These are phyloP conservation scores for Mechanitis mazaeus DNA, from an alignment of 2,888 invertebrate species.

Conservation along the genomic window DNA sequence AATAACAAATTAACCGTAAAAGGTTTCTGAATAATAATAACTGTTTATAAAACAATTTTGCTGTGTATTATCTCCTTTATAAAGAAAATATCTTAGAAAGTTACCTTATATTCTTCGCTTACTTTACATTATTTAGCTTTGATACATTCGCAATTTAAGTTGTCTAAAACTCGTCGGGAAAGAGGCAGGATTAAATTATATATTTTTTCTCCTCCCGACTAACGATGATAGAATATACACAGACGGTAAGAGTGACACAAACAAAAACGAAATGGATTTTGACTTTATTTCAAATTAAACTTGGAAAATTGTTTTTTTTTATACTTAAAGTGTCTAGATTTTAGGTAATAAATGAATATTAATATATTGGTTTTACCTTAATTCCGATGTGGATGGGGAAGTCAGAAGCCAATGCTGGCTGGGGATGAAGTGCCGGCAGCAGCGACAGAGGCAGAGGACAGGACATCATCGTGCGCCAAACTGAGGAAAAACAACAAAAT, in stretches of 20 bases:
- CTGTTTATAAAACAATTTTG: slow-evolving; percentile 9
- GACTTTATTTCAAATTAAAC: slow-evolving; percentile 1
- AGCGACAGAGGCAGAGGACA: slow-evolving; percentile 80
- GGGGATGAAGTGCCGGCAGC: slow-evolving; percentile 77
- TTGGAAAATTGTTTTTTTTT: neutral
- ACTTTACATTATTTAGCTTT: slow-evolving; percentile 72
- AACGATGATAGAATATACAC: slow-evolving; percentile 26
- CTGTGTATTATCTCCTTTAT: slow-evolving; percentile 37
- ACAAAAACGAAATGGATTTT: slow-evolving; percentile 11
- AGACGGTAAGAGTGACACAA: slow-evolving; percentile 24
- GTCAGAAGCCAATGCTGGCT: slow-evolving; percentile 76
- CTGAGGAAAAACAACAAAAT: slow-evolving; percentile 36
- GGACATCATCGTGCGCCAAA: slow-evolving; percentile 80
- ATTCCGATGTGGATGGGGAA: slow-evolving; percentile 80
- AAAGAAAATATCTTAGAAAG: slow-evolving; percentile 46
- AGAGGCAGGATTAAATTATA: slow-evolving; percentile 66
- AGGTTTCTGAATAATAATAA: neutral
- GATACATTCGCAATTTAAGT: slow-evolving; percentile 74
- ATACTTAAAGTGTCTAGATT: no score
- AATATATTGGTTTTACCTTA: slow-evolving; percentile 64
- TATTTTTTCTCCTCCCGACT: slow-evolving; percentile 46
- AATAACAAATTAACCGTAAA: neutral
- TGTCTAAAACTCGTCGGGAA: slow-evolving; percentile 64
- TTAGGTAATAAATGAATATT: neutral
- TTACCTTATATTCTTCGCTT: slow-evolving; percentile 64